These are phyloP conservation scores for Mesocricetus auratus DNA, from an alignment of 2,113 vertebrate species.

Conservation along the genomic window DNA sequence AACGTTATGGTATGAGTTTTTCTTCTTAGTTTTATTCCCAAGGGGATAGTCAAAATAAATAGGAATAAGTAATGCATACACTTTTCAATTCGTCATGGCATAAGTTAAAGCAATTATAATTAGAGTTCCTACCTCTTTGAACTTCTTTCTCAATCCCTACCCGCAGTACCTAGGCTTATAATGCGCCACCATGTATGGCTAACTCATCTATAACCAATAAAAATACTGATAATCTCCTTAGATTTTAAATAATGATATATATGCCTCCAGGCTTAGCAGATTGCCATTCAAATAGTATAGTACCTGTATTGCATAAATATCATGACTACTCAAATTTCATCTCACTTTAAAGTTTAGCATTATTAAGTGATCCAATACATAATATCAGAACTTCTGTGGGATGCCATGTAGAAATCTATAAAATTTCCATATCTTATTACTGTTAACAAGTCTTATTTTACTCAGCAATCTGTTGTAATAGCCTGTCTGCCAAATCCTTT, in stretches of 20 bases:
- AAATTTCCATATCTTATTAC: not conserved
- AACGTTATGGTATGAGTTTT: not conserved
- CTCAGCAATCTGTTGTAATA: not conserved
- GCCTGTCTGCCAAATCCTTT: conserved; percentile 11
- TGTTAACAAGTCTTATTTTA: not conserved
- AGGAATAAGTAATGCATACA: not conserved
- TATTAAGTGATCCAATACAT: not conserved
- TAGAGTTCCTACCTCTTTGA: not conserved
- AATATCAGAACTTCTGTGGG: not conserved
- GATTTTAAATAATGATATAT: not conserved
- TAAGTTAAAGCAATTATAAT: not conserved
- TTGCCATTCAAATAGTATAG: conserved; percentile 33
- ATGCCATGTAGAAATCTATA: not conserved
- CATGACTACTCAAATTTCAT: not conserved
- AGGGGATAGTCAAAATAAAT: conserved; percentile 18
- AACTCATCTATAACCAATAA: not conserved
- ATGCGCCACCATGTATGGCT: not conserved
- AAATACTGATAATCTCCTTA: not conserved
- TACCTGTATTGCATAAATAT: not conserved
- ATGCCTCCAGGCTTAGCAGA: not conserved
- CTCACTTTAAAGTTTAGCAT: not conserved
- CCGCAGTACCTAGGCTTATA: not conserved
- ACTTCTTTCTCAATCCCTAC: not conserved
- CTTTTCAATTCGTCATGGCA: not conserved
- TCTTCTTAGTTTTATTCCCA: not conserved